phyloP scores from a whole-genome alignment of 2,113 vertebrate genomes.

The Paradisaea rubra region DNA sequence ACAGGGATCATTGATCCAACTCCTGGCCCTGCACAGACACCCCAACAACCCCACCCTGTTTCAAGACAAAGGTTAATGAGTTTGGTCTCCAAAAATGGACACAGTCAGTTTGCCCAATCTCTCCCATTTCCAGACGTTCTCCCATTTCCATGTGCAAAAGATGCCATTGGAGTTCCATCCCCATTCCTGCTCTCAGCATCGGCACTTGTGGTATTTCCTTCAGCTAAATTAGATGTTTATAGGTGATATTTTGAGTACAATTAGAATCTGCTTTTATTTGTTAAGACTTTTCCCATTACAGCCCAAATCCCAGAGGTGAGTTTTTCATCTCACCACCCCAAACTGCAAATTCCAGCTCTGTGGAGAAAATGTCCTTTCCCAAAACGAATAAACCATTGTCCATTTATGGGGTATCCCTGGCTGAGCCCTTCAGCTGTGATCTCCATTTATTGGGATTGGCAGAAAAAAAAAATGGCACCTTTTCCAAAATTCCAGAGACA shows the following conservation, averaged over 20 bases:
- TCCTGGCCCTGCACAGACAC: background rate
- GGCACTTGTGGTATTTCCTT: background rate
- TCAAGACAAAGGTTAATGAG: background rate
- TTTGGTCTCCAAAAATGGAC: background rate
- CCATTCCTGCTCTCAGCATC: background rate
- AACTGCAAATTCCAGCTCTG: background rate
- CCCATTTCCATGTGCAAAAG: background rate
- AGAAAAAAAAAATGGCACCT: background rate
- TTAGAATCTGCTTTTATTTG: background rate
- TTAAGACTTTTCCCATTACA: background rate
- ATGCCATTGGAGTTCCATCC: too few relatives aligned
- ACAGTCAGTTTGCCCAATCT: rapidly evolving
- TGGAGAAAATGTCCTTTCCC: background rate
- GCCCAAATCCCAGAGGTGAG: background rate
- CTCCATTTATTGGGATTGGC: background rate
- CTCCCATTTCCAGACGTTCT: background rate
- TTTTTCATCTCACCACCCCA: background rate
- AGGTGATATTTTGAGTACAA: background rate
- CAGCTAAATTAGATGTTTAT: background rate
- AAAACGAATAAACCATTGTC: background rate
- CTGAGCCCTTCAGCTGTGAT: background rate
- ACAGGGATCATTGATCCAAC: background rate
- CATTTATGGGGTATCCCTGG: rapidly evolving
- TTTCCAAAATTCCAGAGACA: background rate
- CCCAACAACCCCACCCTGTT: background rate